phyloP scores from a whole-genome alignment of 2,113 vertebrate genomes.

The Prunella fulvescens region DNA sequence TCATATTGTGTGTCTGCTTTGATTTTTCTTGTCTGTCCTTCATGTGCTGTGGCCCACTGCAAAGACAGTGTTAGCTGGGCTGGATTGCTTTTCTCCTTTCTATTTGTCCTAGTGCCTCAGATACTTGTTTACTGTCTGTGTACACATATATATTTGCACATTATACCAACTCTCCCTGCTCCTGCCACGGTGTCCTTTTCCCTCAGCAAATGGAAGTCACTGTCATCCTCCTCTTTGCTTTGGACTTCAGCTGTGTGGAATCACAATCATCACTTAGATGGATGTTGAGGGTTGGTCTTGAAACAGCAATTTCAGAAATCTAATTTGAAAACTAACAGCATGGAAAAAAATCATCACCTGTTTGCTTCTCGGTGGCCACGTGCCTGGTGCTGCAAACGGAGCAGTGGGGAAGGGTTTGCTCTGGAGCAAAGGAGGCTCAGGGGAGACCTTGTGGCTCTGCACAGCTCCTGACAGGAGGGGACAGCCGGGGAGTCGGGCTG shows the following conservation, averaged over 20 bases:
- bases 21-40: background rate
- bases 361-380: background rate
- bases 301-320: background rate
- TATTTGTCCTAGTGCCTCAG: background rate
- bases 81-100: background rate
- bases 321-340: background rate
- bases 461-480: background rate
- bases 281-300: background rate
- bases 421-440: background rate
- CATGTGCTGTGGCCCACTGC: background rate
- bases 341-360: background rate
- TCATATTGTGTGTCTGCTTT: background rate
- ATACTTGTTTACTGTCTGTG: background rate
- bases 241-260: background rate
- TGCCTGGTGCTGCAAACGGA: background rate
- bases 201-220: background rate
- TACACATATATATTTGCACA: background rate
- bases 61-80: background rate
- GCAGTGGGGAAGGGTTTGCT: background rate
- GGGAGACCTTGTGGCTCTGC: accelerated
- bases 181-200: background rate
- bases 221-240: background rate
- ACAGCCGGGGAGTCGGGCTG: accelerated
- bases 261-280: background rate
- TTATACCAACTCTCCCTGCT: background rate